phyloP scores from a whole-genome alignment of 2,113 vertebrate species.

The Microcebus tavaratra region DNA sequence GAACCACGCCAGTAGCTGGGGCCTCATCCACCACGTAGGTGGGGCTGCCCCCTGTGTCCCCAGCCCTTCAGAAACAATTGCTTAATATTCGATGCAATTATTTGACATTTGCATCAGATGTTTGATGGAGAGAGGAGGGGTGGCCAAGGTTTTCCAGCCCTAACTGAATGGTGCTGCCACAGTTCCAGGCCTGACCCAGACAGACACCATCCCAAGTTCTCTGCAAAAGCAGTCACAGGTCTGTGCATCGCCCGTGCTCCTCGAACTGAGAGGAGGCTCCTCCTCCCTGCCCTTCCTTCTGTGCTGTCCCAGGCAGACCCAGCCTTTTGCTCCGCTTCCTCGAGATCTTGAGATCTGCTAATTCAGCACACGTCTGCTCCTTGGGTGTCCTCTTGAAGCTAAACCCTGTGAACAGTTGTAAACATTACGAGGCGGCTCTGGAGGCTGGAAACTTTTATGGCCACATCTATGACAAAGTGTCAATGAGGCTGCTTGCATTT shows the following conservation, averaged over 20 bases:
- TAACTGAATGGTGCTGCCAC: neutral
- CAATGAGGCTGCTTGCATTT: neutral
- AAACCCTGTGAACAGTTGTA: neutral
- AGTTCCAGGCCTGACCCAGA: neutral
- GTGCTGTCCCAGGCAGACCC: neutral
- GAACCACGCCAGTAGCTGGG: conserved; percentile 72
- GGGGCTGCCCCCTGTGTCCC: conserved; percentile 50
- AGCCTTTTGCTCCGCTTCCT: accelerated
- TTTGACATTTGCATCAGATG: too few relatives aligned
- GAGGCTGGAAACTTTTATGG: neutral
- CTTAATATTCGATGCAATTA: neutral
- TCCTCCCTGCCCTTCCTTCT: neutral
- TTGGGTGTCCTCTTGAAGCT: neutral
- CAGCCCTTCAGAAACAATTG: conserved; percentile 54
- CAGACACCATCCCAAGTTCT: accelerated
- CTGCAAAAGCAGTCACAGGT: accelerated
- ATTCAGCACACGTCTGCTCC: neutral
- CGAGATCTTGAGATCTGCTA: too few relatives aligned
- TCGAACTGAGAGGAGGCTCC: neutral
- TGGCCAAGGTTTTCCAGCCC: neutral
- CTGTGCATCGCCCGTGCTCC: neutral
- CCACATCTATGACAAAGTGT: neutral
- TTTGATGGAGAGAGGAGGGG: neutral
- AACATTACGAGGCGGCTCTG: neutral
- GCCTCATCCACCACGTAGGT: conserved; percentile 48